Conservation (phyloP, 1,140 invertebrate species). For the Cecropterus lyciades region DNA sequence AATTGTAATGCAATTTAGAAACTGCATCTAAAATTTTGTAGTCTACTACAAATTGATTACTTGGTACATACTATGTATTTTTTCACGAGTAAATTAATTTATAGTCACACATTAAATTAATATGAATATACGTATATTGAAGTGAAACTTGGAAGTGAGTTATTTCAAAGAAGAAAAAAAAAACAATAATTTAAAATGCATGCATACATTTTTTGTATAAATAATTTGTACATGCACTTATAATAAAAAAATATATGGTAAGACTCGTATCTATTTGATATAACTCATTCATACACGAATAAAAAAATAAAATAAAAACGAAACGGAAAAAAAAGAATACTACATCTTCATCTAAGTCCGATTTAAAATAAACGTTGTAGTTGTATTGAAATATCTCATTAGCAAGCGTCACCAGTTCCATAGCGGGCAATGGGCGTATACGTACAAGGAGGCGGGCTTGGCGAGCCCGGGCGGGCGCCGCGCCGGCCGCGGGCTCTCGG, state of each 20-base stretch:
- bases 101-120: conserved; percentile 16
- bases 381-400: conserved; percentile 1
- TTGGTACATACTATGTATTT: too few species aligned
- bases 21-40: too few species aligned
- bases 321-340: too few species aligned
- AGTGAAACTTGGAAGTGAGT: conserved; percentile 25
- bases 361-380: too few species aligned
- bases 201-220: conserved; percentile 22
- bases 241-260: too few species aligned
- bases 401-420: conserved; percentile 3
- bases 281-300: neutral
- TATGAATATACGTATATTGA: neutral
- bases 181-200: neutral
- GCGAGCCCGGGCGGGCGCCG: conserved; percentile 57
- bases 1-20: too few species aligned
- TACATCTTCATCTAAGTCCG: too few species aligned
- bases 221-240: neutral
- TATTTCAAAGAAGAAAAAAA: conserved; percentile 13
- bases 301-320: neutral
- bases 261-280: too few species aligned
- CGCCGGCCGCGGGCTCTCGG: conserved; percentile 62
- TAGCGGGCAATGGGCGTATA: conserved; percentile 38
- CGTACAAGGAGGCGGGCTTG: conserved; percentile 73
- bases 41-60: too few species aligned
- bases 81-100: too few species aligned